phyloP scores from a whole-genome alignment of 1,140 invertebrate species.

The Oreohelix idahoensis region DNA sequence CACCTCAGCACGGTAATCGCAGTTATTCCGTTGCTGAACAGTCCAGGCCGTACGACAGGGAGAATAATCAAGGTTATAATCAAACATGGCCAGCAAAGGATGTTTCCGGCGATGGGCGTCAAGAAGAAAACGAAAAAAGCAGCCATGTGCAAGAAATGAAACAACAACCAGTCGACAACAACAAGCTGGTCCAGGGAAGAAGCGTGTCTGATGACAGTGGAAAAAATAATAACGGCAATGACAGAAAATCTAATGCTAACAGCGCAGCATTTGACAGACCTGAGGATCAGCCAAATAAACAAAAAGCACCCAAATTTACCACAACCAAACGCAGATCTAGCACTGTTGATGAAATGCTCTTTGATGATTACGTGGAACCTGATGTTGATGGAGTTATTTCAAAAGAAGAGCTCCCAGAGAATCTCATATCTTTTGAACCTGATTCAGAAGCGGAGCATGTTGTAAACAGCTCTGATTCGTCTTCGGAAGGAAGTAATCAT shows the following conservation, averaged over 20 bases:
- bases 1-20: neutral
- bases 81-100: neutral
- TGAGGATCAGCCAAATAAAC: neutral
- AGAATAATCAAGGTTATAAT: neutral
- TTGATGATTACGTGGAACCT: slow-evolving; percentile 66
- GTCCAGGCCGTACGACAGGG: neutral
- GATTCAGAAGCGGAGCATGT: slow-evolving; percentile 44
- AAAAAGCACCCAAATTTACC: slow-evolving; percentile 57
- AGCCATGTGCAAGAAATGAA: neutral
- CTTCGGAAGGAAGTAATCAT: slow-evolving; percentile 14
- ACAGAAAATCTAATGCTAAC: neutral
- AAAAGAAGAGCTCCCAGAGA: slow-evolving; percentile 50
- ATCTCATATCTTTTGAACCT: slow-evolving; percentile 67
- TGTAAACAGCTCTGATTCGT: slow-evolving; percentile 39
- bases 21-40: neutral
- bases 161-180: slow-evolving; percentile 34
- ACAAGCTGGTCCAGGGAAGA: slow-evolving; percentile 26
- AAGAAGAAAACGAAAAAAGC: neutral
- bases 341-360: slow-evolving; percentile 69
- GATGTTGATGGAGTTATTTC: slow-evolving; percentile 42
- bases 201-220: slow-evolving; percentile 5
- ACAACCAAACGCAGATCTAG: slow-evolving; percentile 62
- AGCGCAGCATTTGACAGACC: slow-evolving; percentile 4
- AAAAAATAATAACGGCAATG: neutral
- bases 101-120: neutral